Evolutionary conservation across 2,113 vertebrate genomes (phyloP).

Genomic region (Sphyrna mokarran): DNA sequence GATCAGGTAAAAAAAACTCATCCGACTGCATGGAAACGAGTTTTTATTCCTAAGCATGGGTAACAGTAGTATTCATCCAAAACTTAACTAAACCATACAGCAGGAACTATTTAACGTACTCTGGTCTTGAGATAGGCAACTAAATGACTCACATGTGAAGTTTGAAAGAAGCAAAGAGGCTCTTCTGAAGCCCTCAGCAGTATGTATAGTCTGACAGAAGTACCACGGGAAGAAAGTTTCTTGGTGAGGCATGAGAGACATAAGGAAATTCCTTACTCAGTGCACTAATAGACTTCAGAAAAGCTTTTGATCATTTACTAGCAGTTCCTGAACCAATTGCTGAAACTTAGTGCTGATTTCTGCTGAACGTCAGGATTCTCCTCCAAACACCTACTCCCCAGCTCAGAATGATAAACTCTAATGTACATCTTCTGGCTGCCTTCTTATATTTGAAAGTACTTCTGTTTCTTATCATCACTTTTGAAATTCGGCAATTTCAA

Average conservation of each 20-base stretch:
- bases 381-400: background rate
- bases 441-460: background rate
- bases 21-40: background rate
- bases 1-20: background rate
- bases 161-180: background rate
- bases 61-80: background rate
- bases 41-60: background rate
- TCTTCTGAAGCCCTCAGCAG: background rate
- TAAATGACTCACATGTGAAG: background rate
- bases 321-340: background rate
- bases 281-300: background rate
- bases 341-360: background rate
- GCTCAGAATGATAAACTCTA: background rate
- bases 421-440: background rate
- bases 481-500: background rate
- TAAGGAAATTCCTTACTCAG: background rate
- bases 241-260: background rate
- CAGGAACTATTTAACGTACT: background rate
- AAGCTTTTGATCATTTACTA: background rate
- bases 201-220: background rate
- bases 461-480: background rate
- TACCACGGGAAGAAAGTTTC: background rate
- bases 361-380: background rate
- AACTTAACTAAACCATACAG: background rate
- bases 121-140: background rate